Base-by-base conservation (phyloP, 1,140 invertebrate species). In the Alviniconcha marisindica region DNA sequence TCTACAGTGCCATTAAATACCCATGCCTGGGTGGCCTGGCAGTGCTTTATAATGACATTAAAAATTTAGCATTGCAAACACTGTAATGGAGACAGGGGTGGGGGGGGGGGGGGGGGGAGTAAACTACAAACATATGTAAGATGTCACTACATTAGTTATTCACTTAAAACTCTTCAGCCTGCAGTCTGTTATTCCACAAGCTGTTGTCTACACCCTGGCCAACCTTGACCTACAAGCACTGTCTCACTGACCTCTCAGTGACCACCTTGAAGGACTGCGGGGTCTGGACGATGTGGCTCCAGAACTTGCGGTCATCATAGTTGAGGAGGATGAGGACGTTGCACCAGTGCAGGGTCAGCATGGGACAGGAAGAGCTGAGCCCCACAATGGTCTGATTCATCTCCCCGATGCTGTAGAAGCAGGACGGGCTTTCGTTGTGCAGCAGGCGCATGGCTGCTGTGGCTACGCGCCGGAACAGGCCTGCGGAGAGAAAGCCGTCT, bases 291-390 rank as follows among this genome's bases (percentile, higher is more conserved):
- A 95, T 91, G n/a, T 92, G 90, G 1, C 93, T 93, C 96, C 96
- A 96, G 88, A 96, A 95, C 0, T 85, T 86, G 69, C 94, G 93
- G 81, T 95, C 93, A 82, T 95, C 95, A 89, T 95, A 95, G 83
- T 96, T 95, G 36, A 96, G 90, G 15, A 96, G 88, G 2, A 95
- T 95, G 84, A 96, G 93, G n/a, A 96, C 86, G 86, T 96, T 95
- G 74, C 94, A 95, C 96, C 96, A 96, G 54, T 96, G 95, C 77
- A 96, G 94, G 0, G 94, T 94, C n/a, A 96, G 88, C 38, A 95
- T 92, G 1, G 96, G 96, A 85, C 94, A 95, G 10, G 88, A 91
- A 82, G 83, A 93, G 85, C 91, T 94, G 83, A 95, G 84, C 38
- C 93, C 92, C 28, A 95, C 69, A 89, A 96, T 95, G 14, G 93